Percentiles rank a stretch among this genome's conserved stretches.
These are phyloP conservation scores for Pseudanteris insignis DNA, from an alignment of 2,888 invertebrate genomes.

Conservation along the genomic window DNA sequence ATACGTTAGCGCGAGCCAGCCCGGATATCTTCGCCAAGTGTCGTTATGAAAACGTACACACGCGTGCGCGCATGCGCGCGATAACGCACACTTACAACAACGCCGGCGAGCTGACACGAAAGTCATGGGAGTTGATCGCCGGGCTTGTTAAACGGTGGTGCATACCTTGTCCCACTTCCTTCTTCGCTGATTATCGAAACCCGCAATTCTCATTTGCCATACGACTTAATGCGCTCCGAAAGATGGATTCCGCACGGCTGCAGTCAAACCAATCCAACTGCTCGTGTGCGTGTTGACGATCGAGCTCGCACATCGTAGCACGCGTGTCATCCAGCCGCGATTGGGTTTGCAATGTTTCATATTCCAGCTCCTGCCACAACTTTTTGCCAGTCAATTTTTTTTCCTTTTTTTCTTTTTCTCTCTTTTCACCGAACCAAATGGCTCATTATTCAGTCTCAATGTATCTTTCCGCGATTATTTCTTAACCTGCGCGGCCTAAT, in stretches of 20 bases:
- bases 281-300: too few relatives aligned
- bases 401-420: too few relatives aligned
- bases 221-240: conserved; percentile 28
- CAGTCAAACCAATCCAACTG: too few relatives aligned
- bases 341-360: too few relatives aligned
- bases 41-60: conserved; percentile 60
- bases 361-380: too few relatives aligned
- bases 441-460: too few relatives aligned
- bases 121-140: conserved; percentile 38
- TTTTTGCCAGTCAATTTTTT: too few relatives aligned
- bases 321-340: too few relatives aligned
- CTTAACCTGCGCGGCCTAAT: too few relatives aligned
- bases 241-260: conserved; percentile 3
- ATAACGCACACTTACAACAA: conserved; percentile 10
- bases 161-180: conserved; percentile 44
- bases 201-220: conserved; percentile 37
- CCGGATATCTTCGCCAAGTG: conserved; percentile 47
- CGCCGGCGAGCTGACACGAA: conserved; percentile 19
- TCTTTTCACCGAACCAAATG: too few relatives aligned
- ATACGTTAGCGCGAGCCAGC: conserved; percentile 58
- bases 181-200: conserved; percentile 37
- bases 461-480: too few relatives aligned
- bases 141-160: conserved; percentile 58
- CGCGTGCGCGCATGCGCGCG: conserved; percentile 26
- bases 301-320: too few relatives aligned